Evolutionary conservation across 2,797 vertebrate species (phyloP), one percentile per base, ranked within the genome.

Genomic region (Melanogrammus aeglefinus): DNA sequence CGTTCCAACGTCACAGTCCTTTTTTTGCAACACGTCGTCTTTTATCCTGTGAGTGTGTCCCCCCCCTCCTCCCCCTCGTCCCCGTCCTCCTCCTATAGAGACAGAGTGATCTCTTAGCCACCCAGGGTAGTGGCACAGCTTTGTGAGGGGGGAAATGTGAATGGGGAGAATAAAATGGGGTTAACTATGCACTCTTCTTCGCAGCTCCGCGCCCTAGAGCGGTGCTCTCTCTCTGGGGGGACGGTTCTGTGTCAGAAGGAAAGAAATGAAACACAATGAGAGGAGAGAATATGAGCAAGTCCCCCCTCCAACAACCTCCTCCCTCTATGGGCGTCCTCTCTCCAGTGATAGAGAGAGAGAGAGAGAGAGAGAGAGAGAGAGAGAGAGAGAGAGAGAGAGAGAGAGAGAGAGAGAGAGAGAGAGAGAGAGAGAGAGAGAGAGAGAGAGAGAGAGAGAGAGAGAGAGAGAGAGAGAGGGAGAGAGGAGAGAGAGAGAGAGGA

Each of bases 131-230:
- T 41, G 9, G 12, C 41, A 47, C 75, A 86, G 90, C 89, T 89
- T 90, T 88, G 84, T 88, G 76, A 82, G 84, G 83, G 47, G 47
- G 47, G 47, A 51, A 4, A 83, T 88, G 86, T 92, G 90, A 93
- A 93, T 90, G 91, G 91, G 16, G 47, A 51, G 47, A 51, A 91
- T 86, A 81, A 87, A 91, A 91, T 85, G 88, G 91, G 92, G 92
- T 92, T 93, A 93, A 93, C 92, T 89, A 92, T 93, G 91, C 91
- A 80, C 91, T 90, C 87, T 89, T 87, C 63, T 89, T 87, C 63
- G 84, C 84, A 91, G n/a, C 87, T 87, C 83, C 5, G 16, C 16
- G 47, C 84, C 88, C 88, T 91, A 88, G 90, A 84, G 86, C 89
- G 86, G n/a, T 2, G 83, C 86, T 88, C 88, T 51, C 47, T 51